Evolutionary conservation across 2,113 vertebrate species (phyloP), one percentile per base, ranked within the genome.

Genomic region (Shinisaurus crocodilurus): DNA sequence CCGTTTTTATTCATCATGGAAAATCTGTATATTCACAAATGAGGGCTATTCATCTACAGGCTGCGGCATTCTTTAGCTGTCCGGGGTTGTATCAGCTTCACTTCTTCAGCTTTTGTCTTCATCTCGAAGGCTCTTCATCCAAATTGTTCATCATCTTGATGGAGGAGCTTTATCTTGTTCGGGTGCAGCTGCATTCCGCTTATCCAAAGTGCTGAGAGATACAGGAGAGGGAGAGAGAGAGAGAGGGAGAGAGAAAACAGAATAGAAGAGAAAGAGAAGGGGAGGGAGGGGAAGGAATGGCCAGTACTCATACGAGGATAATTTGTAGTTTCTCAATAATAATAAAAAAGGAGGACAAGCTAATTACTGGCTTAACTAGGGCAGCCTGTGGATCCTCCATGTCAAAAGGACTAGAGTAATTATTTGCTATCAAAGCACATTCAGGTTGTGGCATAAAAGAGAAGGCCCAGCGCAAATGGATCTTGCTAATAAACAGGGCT

Each of bases 321-420:
- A 99, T 99, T 99, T 99, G 98, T 98, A 98, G 98, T 98, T 98
- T 98, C 98, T 98, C 97, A 98, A 98, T 98, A 98, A 98, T 98
- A 97, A 98, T 97, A 97, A 96, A 48, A 98, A 97, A 98, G 95
- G 97, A 98, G 98, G 98, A 98, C 98, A 98, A 98, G 98, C 98
- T 99, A 99, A 99, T 99, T 99, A 99, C 98, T 98, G 98, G 98
- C 98, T 99, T 99, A 99, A 99, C 98, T 98, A 98, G 98, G 98
- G 98, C 98, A 98, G 98, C 97, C 98, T 97, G 98, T 98, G 98
- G 98, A 99, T 99, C 98, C 98, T 99, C 89, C 97, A 98, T 99
- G 99, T 99, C 99, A 99, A 98, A 98, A 98, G 98, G 98, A 99
- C 98, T 98, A 97, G 98, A 96, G 97, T 98, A 99, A 98, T 99